phyloP scores from a whole-genome alignment of 2,113 vertebrate genomes.

The Xiphophorus maculatus region DNA sequence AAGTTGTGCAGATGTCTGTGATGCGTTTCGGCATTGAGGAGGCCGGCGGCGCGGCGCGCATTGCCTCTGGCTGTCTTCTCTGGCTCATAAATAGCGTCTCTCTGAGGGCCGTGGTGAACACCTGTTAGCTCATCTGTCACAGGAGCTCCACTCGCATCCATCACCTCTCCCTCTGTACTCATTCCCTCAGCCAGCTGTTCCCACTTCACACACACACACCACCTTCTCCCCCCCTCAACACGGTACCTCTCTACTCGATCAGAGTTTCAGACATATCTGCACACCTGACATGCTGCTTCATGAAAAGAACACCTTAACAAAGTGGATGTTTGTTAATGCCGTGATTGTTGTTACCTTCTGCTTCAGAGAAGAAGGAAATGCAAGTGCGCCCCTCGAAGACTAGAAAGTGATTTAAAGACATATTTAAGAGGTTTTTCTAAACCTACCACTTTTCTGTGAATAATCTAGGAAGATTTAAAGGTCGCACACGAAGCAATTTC shows the following conservation, averaged over 20 bases:
- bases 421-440: no score
- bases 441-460: no score
- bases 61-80: slow-evolving; percentile 75
- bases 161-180: slow-evolving; percentile 77
- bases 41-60: slow-evolving; percentile 47
- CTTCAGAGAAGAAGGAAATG: no score
- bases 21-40: slow-evolving; percentile 34
- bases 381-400: slow-evolving; percentile 34
- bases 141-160: slow-evolving; percentile 73
- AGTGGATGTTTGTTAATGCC: slow-evolving; percentile 3
- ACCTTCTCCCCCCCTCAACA: background rate
- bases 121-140: slow-evolving; percentile 80
- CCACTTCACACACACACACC: slow-evolving; percentile 48
- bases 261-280: slow-evolving; percentile 21
- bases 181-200: slow-evolving; percentile 78
- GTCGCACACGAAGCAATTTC: background rate
- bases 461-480: no score
- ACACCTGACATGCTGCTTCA: slow-evolving; percentile 4
- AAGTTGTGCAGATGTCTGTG: slow-evolving; percentile 56
- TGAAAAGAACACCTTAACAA: background rate
- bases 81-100: slow-evolving; percentile 76
- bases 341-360: background rate
- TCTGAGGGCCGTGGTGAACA: slow-evolving; percentile 74
- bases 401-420: background rate
- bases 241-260: slow-evolving; percentile 21